These are phyloP conservation scores for Oryzaephilus surinamensis DNA, from an alignment of 1,140 invertebrate species.

Conservation along the genomic window DNA sequence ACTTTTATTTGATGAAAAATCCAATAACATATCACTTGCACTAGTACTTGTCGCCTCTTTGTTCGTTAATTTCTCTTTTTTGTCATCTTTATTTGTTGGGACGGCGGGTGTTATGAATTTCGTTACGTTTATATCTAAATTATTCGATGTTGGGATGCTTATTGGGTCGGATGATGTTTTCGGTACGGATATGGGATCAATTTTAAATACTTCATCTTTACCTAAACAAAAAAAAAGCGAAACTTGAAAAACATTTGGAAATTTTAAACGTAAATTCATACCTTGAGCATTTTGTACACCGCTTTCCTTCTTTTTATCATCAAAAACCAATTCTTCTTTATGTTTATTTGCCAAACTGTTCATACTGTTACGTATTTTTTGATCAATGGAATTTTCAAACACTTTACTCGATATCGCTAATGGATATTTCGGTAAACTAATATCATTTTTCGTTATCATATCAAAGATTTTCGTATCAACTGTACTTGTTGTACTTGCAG, in stretches of 20 bases:
- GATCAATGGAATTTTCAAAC: conserved; percentile 27
- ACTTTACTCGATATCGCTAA: conserved; percentile 23
- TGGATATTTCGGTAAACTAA: conserved; percentile 25
- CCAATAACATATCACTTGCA: conserved; percentile 21
- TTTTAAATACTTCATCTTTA: too few relatives aligned
- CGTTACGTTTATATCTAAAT: conserved; percentile 19
- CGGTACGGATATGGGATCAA: too few relatives aligned
- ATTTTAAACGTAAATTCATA: too few relatives aligned
- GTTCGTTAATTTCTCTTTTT: not conserved
- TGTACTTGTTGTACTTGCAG: not conserved
- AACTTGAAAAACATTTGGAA: too few relatives aligned
- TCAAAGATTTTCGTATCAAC: conserved; percentile 28
- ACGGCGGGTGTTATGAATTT: conserved; percentile 29
- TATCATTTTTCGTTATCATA: conserved; percentile 27
- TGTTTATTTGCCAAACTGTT: too few relatives aligned
- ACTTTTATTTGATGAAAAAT: conserved; percentile 22
- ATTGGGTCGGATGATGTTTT: too few relatives aligned
- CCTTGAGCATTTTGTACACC: conserved; percentile 11
- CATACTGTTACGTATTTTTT: conserved; percentile 29
- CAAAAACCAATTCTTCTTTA: conserved; percentile 1
- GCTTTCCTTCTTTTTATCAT: conserved; percentile 14
- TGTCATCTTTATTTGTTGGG: conserved; percentile 16
- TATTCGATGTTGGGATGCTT: too few relatives aligned
- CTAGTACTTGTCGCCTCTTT: conserved; percentile 19
- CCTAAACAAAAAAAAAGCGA: too few relatives aligned